Percentiles rank a stretch among this genome's conserved stretches.
Conservation (phyloP, 2,888 invertebrate genomes). For the Drosophila setosimentum region DNA sequence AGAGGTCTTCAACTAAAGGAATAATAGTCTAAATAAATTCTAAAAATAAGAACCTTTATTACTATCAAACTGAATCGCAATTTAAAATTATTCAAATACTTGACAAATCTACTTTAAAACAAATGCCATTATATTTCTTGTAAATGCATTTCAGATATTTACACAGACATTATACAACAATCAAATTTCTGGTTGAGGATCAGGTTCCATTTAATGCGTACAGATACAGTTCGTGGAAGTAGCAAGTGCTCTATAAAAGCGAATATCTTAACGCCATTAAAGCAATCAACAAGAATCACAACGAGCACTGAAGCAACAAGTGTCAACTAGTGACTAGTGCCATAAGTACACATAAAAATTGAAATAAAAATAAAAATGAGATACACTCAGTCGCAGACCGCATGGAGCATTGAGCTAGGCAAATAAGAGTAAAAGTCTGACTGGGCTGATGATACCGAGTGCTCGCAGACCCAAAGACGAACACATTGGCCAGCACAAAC, state of each 20-base stretch:
- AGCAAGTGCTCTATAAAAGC: constrained; percentile 74
- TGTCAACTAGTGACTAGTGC: constrained; percentile 78
- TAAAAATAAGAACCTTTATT: neutral
- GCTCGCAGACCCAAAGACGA: constrained; percentile 12
- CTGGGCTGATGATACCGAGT: constrained; percentile 26
- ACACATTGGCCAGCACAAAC: constrained; percentile 53
- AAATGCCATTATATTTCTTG: neutral
- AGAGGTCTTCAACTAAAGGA: neutral
- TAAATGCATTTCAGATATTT: constrained; percentile 4
- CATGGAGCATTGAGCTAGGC: constrained; percentile 37
- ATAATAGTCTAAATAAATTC: neutral
- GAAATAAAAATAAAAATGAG: constrained; percentile 31
- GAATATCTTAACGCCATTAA: constrained; percentile 81
- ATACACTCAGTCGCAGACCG: constrained; percentile 18
- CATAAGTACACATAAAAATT: constrained; percentile 67
- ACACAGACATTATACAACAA: constrained; percentile 21
- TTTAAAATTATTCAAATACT: neutral
- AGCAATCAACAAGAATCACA: constrained; percentile 54
- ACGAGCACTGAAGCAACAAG: constrained; percentile 56
- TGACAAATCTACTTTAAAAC: neutral
- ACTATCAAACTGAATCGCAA: neutral
- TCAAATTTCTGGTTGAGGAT: constrained; percentile 21
- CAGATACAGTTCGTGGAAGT: constrained; percentile 66
- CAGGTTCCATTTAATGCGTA: constrained; percentile 43
- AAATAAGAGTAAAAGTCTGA: constrained; percentile 44